These are phyloP conservation scores for Epistrophella euchroma DNA, from an alignment of 2,888 invertebrate species.

Conservation along the genomic window DNA sequence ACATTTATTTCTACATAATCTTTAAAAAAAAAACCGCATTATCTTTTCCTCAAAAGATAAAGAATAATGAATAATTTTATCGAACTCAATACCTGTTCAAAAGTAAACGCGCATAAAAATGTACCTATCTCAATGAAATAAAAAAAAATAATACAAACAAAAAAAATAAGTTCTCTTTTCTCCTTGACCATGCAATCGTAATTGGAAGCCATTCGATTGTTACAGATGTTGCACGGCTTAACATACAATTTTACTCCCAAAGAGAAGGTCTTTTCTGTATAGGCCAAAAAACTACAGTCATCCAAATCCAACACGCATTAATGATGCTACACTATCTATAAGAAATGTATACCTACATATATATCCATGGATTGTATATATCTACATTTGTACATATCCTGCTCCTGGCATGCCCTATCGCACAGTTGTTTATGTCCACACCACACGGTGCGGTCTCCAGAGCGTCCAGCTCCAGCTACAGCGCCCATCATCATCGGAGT, in stretches of 20 bases:
- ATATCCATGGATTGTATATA: background rate
- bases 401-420: slow-evolving; percentile 58
- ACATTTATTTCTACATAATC: background rate
- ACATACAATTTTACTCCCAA: slow-evolving; percentile 59
- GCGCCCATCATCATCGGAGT: background rate
- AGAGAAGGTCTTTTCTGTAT: slow-evolving; percentile 45
- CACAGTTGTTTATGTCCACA: slow-evolving; percentile 52
- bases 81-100: slow-evolving; percentile 13
- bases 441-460: slow-evolving; percentile 28
- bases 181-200: slow-evolving; percentile 45
- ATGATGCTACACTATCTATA: slow-evolving; percentile 57
- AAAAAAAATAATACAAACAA: background rate
- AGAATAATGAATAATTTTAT: slow-evolving; percentile 20
- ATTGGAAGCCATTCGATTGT: slow-evolving; percentile 67
- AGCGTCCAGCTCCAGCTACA: background rate
- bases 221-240: slow-evolving; percentile 54
- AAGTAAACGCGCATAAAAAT: slow-evolving; percentile 13
- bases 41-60: slow-evolving; percentile 10
- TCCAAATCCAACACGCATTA: slow-evolving; percentile 68
- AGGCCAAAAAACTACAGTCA: slow-evolving; percentile 28
- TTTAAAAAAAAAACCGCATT: background rate
- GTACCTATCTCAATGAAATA: slow-evolving; percentile 20
- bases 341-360: background rate
- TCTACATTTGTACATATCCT: background rate
- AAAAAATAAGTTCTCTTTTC: slow-evolving; percentile 19